Percentiles rank a stretch among this genome's conserved stretches.
Conservation (phyloP, 2,797 vertebrate species). For the Arremon aurantiirostris region DNA sequence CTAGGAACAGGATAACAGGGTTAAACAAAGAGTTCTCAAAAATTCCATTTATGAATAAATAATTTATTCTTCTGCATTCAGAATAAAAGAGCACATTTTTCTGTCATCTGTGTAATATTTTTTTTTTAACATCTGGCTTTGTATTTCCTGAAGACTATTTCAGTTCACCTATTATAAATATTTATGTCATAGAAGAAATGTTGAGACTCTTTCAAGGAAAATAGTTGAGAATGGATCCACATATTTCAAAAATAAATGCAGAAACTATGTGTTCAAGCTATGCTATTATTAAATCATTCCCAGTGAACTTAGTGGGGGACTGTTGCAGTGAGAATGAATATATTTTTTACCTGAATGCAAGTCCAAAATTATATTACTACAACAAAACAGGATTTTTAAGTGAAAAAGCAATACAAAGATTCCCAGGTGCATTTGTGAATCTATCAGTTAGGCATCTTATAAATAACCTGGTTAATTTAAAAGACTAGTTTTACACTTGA, state of each 20-base stretch:
- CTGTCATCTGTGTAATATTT: background rate
- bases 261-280: background rate
- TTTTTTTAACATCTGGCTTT: background rate
- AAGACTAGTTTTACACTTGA: background rate
- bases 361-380: background rate
- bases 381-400: background rate
- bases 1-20: background rate
- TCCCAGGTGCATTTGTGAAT: background rate
- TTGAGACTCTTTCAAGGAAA: constrained; percentile 32
- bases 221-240: background rate
- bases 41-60: constrained; percentile 3
- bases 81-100: background rate
- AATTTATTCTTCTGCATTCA: background rate
- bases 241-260: constrained; percentile 18
- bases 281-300: background rate
- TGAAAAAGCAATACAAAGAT: background rate
- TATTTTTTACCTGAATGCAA: background rate
- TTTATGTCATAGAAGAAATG: constrained; percentile 9
- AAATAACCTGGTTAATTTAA: background rate
- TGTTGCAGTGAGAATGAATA: background rate
- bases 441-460: background rate
- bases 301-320: background rate
- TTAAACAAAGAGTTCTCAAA: background rate
- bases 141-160: constrained; percentile 18
- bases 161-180: constrained; percentile 27